Conservation (phyloP, 2,113 vertebrate species). For the Vulpes vulpes region DNA sequence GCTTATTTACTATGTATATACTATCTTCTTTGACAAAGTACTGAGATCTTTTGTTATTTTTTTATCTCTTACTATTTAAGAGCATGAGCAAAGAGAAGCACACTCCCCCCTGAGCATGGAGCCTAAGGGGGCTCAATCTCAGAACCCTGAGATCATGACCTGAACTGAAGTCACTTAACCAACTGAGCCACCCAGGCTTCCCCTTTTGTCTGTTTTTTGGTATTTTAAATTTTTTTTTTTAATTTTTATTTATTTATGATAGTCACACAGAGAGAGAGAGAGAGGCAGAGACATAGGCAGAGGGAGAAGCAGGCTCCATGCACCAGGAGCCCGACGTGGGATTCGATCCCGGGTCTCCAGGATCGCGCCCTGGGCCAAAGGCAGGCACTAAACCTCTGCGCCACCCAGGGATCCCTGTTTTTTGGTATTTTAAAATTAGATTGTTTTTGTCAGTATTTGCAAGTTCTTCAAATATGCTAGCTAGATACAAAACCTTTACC, state of each 20-base stretch:
- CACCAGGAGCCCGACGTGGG: too few relatives aligned
- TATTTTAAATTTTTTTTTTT: neutral
- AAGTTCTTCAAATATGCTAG: neutral
- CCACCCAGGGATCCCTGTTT: neutral
- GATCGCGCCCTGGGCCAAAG: too few relatives aligned
- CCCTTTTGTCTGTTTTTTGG: neutral
- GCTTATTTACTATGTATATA: neutral
- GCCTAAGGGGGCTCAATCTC: neutral
- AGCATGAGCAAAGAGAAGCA: neutral
- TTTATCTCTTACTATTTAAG: neutral
- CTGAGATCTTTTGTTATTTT: neutral
- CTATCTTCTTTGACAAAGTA: neutral
- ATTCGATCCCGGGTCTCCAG: too few relatives aligned
- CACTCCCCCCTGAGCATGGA: neutral
- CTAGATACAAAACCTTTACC: neutral
- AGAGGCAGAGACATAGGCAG: too few relatives aligned
- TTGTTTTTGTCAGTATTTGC: conserved; percentile 32
- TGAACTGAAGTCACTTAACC: neutral
- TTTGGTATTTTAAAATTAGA: neutral
- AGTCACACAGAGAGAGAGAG: too few relatives aligned
- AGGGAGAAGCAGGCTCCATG: too few relatives aligned
- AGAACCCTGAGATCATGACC: neutral
- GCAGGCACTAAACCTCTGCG: too few relatives aligned
- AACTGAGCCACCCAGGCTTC: neutral
- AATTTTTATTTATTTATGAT: too few relatives aligned